Percentiles rank a stretch among this genome's conserved stretches.
phyloP scores from a whole-genome alignment of 2,888 invertebrate genomes.

The Lasius fuliginosus region DNA sequence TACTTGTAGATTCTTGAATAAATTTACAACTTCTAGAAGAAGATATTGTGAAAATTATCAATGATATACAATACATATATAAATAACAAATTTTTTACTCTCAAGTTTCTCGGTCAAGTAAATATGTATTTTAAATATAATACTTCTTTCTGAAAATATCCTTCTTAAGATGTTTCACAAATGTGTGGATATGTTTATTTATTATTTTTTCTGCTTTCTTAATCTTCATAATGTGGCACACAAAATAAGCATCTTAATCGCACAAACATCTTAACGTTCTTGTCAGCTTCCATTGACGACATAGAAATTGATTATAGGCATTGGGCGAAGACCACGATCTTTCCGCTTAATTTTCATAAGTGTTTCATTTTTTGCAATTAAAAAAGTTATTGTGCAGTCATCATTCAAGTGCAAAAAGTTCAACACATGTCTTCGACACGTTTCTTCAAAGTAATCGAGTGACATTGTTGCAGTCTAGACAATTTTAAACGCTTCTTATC shows the following conservation, averaged over 20 bases:
- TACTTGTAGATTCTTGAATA: background rate
- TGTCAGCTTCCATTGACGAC: background rate
- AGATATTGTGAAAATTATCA: background rate
- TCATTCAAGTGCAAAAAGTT: background rate
- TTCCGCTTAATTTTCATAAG: conserved; percentile 3
- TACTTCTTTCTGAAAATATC: background rate
- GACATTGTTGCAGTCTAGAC: background rate
- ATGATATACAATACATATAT: background rate
- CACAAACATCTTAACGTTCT: background rate
- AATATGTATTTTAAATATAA: background rate
- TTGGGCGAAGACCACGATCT: background rate
- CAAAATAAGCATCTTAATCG: background rate
- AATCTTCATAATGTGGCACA: background rate
- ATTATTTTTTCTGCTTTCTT: background rate
- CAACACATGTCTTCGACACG: background rate
- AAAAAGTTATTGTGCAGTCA: background rate
- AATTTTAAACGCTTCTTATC: background rate
- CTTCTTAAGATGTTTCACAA: background rate
- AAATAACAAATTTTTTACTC: background rate
- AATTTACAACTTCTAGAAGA: background rate
- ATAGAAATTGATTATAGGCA: background rate
- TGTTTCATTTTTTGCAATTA: background rate
- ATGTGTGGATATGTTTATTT: background rate
- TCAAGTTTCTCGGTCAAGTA: background rate
- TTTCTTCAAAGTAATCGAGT: background rate